These are phyloP conservation scores for Sycon ciliatum DNA, from an alignment of 37 sponge, comb jelly and placozoan genomes.

Conservation along the genomic window DNA sequence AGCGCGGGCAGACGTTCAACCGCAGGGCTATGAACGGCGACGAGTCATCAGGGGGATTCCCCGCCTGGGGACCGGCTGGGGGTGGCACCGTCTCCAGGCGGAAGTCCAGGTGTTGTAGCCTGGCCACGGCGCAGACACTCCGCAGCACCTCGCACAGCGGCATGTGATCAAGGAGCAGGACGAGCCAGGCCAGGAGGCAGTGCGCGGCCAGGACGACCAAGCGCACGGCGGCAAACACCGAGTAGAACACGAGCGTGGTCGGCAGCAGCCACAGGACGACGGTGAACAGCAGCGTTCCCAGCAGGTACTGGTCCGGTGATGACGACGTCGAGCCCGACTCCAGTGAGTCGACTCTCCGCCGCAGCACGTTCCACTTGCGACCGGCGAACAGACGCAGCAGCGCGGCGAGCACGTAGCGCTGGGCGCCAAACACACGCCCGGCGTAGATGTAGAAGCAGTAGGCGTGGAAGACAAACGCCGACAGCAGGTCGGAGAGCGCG, in stretches of 20 bases:
- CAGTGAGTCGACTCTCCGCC: slow-evolving; percentile 56
- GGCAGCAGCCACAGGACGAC: slow-evolving; percentile 62
- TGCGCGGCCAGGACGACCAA: no score
- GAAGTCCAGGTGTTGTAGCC: no score
- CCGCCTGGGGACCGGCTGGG: no score
- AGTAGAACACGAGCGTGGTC: slow-evolving; percentile 46
- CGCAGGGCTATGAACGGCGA: no score
- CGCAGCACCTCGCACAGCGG: no score
- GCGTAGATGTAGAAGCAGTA: slow-evolving; percentile 56
- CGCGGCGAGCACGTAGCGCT: slow-evolving; percentile 43
- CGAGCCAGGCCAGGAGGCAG: no score
- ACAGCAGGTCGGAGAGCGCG: slow-evolving; percentile 63
- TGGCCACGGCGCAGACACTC: no score
- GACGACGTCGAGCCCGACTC: slow-evolving; percentile 38
- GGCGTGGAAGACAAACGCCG: slow-evolving; percentile 42
- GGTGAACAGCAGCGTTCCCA: slow-evolving; percentile 70
- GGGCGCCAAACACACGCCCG: slow-evolving; percentile 28
- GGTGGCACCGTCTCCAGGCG: no score
- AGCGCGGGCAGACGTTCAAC: no score
- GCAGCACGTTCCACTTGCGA: slow-evolving; percentile 60
- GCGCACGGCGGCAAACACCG: slow-evolving; percentile 37
- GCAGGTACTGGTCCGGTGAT: slow-evolving; percentile 36
- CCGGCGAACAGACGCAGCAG: slow-evolving; percentile 63
- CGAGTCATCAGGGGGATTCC: no score
- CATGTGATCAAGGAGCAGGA: no score